Percentiles rank a stretch among this genome's conserved stretches.
Evolutionary conservation across 30 jellyfish, hydroid and myxozoan genomes (phyloP).

Genomic region (Aurelia sp.): DNA sequence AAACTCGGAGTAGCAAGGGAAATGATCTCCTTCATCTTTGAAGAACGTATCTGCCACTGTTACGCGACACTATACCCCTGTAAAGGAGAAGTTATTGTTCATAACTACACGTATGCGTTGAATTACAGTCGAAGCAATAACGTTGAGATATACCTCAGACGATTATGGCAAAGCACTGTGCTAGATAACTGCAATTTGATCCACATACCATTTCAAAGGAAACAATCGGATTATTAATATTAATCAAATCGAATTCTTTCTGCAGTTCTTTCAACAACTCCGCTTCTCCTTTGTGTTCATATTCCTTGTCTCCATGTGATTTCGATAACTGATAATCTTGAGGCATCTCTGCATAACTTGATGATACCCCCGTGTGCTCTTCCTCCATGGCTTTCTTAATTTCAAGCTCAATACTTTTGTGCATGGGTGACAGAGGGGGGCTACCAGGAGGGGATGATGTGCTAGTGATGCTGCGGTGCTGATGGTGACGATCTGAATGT

Average conservation of each 20-base stretch:
- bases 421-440: conserved; percentile 55
- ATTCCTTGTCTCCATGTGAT: conserved; percentile 25
- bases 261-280: conserved; percentile 55
- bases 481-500: conserved; percentile 51
- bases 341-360: conserved; percentile 3
- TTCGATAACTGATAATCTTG: not conserved
- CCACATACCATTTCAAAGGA: conserved; percentile 77
- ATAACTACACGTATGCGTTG: no score
- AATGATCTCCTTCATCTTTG: no score
- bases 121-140: no score
- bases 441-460: conserved; percentile 48
- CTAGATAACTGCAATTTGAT: no score
- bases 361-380: not conserved
- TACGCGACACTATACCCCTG: no score
- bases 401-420: conserved; percentile 26
- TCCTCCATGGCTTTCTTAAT: conserved; percentile 10
- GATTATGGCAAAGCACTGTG: no score
- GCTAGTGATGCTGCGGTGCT: conserved; percentile 27
- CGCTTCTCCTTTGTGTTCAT: conserved; percentile 15
- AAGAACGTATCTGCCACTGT: no score
- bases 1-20: no score
- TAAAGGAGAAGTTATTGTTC: no score
- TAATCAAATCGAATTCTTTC: conserved; percentile 87
- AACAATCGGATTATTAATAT: conserved; percentile 81
- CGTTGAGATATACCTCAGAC: no score